Base-by-base conservation (phyloP, 2,113 vertebrate genomes). In the Talpa occidentalis region DNA sequence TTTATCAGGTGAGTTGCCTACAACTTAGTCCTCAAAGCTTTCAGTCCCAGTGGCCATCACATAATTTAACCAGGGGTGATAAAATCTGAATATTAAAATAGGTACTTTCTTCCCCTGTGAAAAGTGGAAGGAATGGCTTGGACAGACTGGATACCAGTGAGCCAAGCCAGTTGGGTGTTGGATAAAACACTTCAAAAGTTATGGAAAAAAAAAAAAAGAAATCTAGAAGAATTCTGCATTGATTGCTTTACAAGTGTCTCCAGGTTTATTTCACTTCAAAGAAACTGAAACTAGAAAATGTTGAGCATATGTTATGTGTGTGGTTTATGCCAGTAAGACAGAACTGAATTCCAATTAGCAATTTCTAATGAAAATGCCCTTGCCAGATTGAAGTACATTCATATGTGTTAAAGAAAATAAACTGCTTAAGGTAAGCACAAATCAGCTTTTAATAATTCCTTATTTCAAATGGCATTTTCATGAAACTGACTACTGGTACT, bases 241-340 rank as follows among this genome's bases (percentile, higher is more conserved):
- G 78, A 83, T 73, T 59, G 40, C 17, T 90, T 95, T 78, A 77
- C 81, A 47, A 11, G 16, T 79, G 6, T 85, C 47, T 52, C 66
- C 9, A 81, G 56, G 54, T 88, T 94, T 62, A 32, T 73, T 74
- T 87, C 4, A 10, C 47, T 49, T 93, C 26, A 79, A 84, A 96
- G 73, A 69, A 67, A 81, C 40, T 47, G 10, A 93, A 93, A 78
- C 42, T n/a, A 47, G 40, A 77, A 88, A 93, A 67, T 44, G 47
- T 11, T 74, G 37, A 94, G 37, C 85, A 81, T 84, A 52, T 80
- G 60, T 70, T 69, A 49, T 54, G 6, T 54, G 28, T 30, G 30
- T 66, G 47, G 15, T 70, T 74, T 92, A 66, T 94, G 60, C 89
- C 85, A 88, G 66, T 54, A 78, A 90, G 80, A 32, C 28, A 72